Conservation (phyloP, 2,888 invertebrate species). For the Epistrophella euchroma region DNA sequence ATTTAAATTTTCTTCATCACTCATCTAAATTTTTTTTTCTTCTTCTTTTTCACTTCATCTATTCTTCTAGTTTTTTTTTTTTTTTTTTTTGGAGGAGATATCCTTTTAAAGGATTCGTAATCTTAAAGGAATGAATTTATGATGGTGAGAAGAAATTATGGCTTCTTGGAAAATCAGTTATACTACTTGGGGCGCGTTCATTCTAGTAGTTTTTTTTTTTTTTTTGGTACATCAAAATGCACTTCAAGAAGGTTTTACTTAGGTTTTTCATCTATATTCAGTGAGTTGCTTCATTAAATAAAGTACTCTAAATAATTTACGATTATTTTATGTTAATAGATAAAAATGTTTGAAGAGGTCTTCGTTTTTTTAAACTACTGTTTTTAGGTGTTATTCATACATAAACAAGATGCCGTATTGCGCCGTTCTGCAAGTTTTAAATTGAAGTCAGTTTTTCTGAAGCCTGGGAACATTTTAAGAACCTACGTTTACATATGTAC, state of each 20-base stretch:
- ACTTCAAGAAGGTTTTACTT: constrained; percentile 61
- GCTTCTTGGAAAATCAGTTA: constrained; percentile 32
- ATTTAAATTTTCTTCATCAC: constrained; percentile 65
- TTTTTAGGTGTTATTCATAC: not conserved
- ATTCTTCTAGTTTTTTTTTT: not conserved
- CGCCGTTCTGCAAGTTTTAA: too few species aligned
- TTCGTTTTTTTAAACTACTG: not conserved
- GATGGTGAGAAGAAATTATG: constrained; percentile 62
- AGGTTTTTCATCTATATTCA: constrained; percentile 2
- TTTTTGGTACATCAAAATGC: constrained; percentile 62
- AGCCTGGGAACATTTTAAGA: too few species aligned
- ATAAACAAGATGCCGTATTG: too few species aligned
- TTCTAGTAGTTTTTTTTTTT: constrained; percentile 28
- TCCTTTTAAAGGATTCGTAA: constrained; percentile 51
- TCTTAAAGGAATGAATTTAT: constrained; percentile 56
- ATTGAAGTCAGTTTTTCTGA: too few species aligned
- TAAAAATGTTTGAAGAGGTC: constrained; percentile 3
- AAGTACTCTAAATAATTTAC: constrained; percentile 69
- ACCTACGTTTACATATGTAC: too few species aligned
- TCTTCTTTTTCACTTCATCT: not conserved
- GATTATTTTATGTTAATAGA: constrained; percentile 71
- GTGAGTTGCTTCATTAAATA: constrained; percentile 36
- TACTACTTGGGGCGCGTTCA: constrained; percentile 47
- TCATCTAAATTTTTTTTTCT: constrained; percentile 17
- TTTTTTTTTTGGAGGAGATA: constrained; percentile 3